phyloP scores from a whole-genome alignment of 1,140 invertebrate genomes.

The Drosophila dunni region DNA sequence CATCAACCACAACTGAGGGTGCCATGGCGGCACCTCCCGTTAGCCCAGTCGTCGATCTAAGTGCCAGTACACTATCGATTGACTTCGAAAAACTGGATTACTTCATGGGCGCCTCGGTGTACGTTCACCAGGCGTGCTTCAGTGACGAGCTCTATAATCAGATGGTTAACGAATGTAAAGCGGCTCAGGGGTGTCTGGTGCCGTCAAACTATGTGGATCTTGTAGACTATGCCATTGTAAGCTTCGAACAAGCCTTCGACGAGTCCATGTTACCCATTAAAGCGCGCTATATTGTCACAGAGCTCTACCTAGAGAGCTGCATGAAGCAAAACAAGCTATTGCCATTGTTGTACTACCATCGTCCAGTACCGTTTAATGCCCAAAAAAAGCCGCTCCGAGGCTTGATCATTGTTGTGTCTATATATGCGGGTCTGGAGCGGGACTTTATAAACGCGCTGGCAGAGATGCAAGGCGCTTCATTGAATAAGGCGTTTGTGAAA shows the following conservation, averaged over 20 bases:
- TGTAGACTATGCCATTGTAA: constrained; percentile 87
- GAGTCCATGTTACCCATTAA: constrained; percentile 78
- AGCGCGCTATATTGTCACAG: constrained; percentile 86
- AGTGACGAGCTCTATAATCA: constrained; percentile 83
- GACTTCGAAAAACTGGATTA: constrained; percentile 81
- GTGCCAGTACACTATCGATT: constrained; percentile 66
- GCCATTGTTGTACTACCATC: constrained; percentile 88
- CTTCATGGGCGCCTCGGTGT: constrained; percentile 85
- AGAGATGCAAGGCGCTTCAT: constrained; percentile 88
- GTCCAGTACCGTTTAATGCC: constrained; percentile 85
- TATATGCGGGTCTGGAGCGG: constrained; percentile 89
- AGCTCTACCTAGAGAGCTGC: constrained; percentile 88
- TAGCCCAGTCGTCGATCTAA: constrained; percentile 34
- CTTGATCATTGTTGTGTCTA: constrained; percentile 91
- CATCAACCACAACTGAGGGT: not conserved
- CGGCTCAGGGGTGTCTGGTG: constrained; percentile 85
- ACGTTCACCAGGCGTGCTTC: constrained; percentile 83
- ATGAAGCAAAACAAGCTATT: constrained; percentile 87
- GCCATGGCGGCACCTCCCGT: not conserved
- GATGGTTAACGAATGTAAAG: constrained; percentile 82
- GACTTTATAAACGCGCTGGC: constrained; percentile 89
- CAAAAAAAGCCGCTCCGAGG: constrained; percentile 87
- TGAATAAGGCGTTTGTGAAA: constrained; percentile 87
- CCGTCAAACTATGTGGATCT: constrained; percentile 84
- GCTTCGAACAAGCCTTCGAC: constrained; percentile 75